Conservation (phyloP, 2,113 vertebrate species). For the Vulpes vulpes region DNA sequence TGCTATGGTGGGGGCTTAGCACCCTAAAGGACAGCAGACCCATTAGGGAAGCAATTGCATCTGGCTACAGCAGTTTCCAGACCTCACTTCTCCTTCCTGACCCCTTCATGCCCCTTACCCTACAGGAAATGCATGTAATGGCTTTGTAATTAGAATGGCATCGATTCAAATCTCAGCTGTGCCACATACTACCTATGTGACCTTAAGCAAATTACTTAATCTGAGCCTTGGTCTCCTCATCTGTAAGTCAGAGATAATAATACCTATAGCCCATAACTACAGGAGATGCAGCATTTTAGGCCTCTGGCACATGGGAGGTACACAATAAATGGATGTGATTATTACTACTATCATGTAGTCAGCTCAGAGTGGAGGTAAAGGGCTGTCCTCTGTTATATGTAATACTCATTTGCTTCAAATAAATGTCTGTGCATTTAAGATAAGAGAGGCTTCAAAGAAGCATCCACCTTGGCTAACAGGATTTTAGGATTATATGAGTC, state of each 20-base stretch:
- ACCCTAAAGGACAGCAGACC: not conserved
- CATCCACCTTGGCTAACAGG: not conserved
- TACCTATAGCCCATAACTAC: not conserved
- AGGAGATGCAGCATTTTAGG: not conserved
- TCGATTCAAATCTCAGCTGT: not conserved
- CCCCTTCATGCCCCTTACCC: not conserved
- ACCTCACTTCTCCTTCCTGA: not conserved
- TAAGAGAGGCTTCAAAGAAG: not conserved
- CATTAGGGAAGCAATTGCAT: not conserved
- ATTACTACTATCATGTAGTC: not conserved
- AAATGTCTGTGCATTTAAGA: not conserved
- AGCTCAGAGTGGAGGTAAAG: not conserved
- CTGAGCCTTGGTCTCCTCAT: not conserved
- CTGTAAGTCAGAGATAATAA: not conserved
- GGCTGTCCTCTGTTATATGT: not conserved
- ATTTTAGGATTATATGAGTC: not conserved
- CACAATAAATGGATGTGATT: not conserved
- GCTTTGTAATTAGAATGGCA: not conserved
- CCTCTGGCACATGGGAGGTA: not conserved
- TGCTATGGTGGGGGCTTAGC: not conserved
- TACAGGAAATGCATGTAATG: not conserved
- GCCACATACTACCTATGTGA: not conserved
- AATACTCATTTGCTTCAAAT: slow-evolving; percentile 9
- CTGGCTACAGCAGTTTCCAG: not conserved
- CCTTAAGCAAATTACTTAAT: not conserved